Evolutionary conservation across 1,140 invertebrate species (phyloP).

Genomic region (Hirudo medicinalis): DNA sequence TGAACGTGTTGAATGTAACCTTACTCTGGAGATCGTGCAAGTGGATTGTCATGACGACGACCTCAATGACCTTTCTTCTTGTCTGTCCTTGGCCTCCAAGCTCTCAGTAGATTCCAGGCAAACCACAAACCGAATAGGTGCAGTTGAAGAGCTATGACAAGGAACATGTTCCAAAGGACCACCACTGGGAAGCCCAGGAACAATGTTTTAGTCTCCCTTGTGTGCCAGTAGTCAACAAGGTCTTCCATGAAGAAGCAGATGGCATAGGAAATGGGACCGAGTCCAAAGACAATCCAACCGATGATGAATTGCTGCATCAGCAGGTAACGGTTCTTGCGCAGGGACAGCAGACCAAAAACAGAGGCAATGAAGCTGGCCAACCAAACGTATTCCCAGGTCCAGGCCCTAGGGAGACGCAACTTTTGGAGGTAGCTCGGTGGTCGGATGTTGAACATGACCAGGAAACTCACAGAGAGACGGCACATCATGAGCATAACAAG

Average conservation of each 20-base stretch:
- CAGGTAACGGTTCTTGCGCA: conserved; percentile 64
- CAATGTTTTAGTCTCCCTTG: conserved; percentile 48
- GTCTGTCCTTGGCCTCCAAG: conserved; percentile 54
- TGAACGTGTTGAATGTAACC: no score
- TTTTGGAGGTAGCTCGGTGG: conserved; percentile 55
- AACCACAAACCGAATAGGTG: conserved; percentile 81
- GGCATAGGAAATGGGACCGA: conserved; percentile 67
- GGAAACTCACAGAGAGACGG: conserved; percentile 75
- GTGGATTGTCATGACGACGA: no score
- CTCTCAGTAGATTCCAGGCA: conserved; percentile 65
- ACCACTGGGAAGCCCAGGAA: conserved; percentile 66
- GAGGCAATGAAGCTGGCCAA: conserved; percentile 68
- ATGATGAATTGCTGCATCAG: conserved; percentile 68
- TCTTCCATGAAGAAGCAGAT: conserved; percentile 67
- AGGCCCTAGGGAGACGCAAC: conserved; percentile 73
- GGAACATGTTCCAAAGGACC: conserved; percentile 82
- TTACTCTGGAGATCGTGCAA: no score
- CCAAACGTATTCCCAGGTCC: conserved; percentile 90
- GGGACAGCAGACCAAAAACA: conserved; percentile 69
- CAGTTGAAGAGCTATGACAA: conserved; percentile 72
- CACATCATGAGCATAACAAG: conserved; percentile 77
- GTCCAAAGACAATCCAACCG: conserved; percentile 61
- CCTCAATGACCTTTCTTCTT: not conserved
- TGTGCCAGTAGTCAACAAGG: conserved; percentile 62
- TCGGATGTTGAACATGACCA: conserved; percentile 84